Base-by-base conservation (phyloP, 2,797 vertebrate species). In the Syngnathus rostellatus region DNA sequence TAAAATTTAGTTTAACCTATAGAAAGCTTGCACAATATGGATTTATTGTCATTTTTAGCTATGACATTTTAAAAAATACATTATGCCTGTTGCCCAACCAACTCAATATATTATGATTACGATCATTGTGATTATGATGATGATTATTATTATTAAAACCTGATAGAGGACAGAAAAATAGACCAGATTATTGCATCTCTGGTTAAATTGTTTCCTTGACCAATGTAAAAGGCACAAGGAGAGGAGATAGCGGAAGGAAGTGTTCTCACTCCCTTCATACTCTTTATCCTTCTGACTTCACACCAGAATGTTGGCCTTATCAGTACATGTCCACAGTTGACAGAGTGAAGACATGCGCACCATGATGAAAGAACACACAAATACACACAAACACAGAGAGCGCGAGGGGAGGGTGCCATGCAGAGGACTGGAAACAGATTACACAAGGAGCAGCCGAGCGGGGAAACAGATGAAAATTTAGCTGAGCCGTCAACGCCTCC, bases 221-320 rank as follows among this genome's bases (percentile, higher is more conserved):
- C 43, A 5, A 3, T 6, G 2, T 48, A 17, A 48, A 6, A 78
- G 76, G 77, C 78, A 71, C 68, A 55, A 46, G 39, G 17, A 71
- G 68, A 67, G 58, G 68, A 73, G 64, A 58, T 19, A 55, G 23
- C 59, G 39, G 61, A 69, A 76, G 70, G 69, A 67, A 67, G 68
- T 25, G 63, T 76, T 78, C 73, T 76, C 51, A 71, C 74, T 75
- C 79, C 77, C 70, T 74, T 74, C 65, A 68, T 75, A 72, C 68
- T 74, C 59, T 25, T 62, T 45, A 10, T 63, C 12, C 62, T 19
- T 63, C 53, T 72, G 64, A 70, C 71, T 66, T 68, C 63, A 68
- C 59, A 65, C 41, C 70, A 82, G 74, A 82, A 80, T 84, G 79
- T 77, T 76, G 85, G 82, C 76, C 76, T 87, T 87, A 88, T 88